phyloP scores from a whole-genome alignment of 2,113 vertebrate genomes.

The Pungitius pungitius region DNA sequence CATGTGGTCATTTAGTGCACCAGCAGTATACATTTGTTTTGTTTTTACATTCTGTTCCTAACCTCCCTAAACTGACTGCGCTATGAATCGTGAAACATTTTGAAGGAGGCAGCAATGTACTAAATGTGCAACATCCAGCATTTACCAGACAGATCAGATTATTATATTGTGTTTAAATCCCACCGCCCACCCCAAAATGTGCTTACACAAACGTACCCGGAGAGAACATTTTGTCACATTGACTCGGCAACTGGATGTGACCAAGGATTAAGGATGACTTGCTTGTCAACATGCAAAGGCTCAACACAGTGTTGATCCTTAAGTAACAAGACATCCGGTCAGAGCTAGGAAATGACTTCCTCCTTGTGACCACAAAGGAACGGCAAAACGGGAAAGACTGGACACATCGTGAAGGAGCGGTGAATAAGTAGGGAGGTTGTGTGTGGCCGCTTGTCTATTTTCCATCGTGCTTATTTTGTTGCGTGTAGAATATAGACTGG shows the following conservation, averaged over 20 bases:
- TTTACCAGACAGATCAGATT: constrained; percentile 4
- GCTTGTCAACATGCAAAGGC: constrained; percentile 50
- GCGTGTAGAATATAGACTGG: not conserved
- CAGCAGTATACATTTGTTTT: constrained; percentile 19
- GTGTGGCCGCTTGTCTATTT: not conserved
- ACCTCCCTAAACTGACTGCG: not conserved
- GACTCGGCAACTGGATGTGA: constrained; percentile 32
- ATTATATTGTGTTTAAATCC: constrained; percentile 4
- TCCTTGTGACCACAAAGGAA: not conserved
- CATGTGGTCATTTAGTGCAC: constrained; percentile 16
- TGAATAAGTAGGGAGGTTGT: constrained; percentile 1
- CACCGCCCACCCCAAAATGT: not conserved
- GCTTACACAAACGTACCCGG: constrained; percentile 2
- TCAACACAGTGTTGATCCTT: constrained; percentile 34
- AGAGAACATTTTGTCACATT: constrained; percentile 19
- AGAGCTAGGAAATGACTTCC: not conserved
- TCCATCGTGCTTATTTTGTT: not conserved
- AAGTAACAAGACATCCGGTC: constrained; percentile 29
- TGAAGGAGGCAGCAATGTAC: not conserved
- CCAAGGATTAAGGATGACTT: constrained; percentile 37
- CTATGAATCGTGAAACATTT: not conserved
- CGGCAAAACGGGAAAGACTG: constrained; percentile 11
- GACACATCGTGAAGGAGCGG: constrained; percentile 24
- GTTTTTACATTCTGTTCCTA: not conserved
- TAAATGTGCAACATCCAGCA: not conserved